Conservation (phyloP, 2,113 vertebrate genomes). For the Megalops atlanticus region DNA sequence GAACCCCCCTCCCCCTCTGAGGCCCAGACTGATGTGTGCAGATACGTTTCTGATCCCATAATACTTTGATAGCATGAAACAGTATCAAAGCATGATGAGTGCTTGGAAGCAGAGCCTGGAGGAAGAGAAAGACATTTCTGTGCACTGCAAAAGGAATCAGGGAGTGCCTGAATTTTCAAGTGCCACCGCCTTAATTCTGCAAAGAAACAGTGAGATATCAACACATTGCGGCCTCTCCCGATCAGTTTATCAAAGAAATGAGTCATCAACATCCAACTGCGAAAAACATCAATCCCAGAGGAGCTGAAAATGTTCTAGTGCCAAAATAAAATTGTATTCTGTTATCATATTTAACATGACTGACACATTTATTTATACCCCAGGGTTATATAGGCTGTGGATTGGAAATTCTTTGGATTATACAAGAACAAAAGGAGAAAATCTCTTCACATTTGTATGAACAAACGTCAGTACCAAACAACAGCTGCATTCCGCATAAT, state of each 20-base stretch:
- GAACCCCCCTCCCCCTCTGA: no score
- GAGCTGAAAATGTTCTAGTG: neutral
- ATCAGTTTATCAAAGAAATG: neutral
- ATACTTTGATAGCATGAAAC: neutral
- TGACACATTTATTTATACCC: no score
- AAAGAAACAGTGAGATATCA: neutral
- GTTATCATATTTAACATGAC: no score
- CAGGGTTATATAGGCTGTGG: no score
- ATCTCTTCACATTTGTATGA: no score
- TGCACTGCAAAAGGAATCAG: neutral
- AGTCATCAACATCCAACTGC: neutral
- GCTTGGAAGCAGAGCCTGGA: neutral
- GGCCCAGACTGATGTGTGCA: no score
- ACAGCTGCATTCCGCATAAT: no score
- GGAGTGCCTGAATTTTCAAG: neutral
- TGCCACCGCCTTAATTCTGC: neutral
- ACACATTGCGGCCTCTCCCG: neutral
- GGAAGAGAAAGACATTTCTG: neutral
- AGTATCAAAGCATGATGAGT: neutral
- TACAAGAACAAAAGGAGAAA: no score
- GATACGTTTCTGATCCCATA: neutral
- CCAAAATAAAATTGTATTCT: no score
- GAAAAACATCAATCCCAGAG: neutral
- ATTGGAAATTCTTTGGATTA: no score
- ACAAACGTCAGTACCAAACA: no score